A percentile compares a stretch with the other conserved stretches of the same genome.
Conservation (phyloP, 1,140 invertebrate species). For the Belonocnema kinseyi region DNA sequence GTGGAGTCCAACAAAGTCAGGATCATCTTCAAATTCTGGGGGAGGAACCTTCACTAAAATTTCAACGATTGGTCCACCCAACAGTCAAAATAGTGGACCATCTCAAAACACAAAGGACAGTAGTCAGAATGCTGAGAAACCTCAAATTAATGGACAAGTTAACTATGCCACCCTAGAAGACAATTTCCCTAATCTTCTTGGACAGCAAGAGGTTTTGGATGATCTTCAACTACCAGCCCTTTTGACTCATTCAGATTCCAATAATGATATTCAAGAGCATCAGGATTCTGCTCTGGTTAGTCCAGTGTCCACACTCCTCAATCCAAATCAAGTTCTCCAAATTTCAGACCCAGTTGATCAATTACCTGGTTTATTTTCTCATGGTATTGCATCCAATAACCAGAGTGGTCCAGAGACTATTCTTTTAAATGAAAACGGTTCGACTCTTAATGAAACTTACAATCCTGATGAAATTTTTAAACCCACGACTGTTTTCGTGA, state of each 20-base stretch:
- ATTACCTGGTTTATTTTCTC: conserved; percentile 65
- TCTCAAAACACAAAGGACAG: conserved; percentile 44
- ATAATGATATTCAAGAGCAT: conserved; percentile 67
- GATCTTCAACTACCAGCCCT: conserved; percentile 63
- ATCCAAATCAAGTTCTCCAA: conserved; percentile 69
- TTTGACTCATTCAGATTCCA: conserved; percentile 60
- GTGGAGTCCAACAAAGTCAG: conserved; percentile 35
- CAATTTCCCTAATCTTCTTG: conserved; percentile 59
- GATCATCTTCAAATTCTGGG: conserved; percentile 42
- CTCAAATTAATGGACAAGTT: conserved; percentile 52
- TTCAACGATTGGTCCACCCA: conserved; percentile 49
- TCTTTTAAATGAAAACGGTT: conserved; percentile 80
- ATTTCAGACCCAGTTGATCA: conserved; percentile 71
- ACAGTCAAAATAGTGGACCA: conserved; percentile 31
- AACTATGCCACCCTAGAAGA: conserved; percentile 61
- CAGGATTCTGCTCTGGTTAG: conserved; percentile 59
- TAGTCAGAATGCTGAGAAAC: conserved; percentile 59
- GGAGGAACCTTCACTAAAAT: conserved; percentile 54
- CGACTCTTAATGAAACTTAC: conserved; percentile 75
- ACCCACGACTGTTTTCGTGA: conserved; percentile 43
- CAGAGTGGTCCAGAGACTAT: conserved; percentile 81
- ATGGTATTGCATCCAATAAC: conserved; percentile 66
- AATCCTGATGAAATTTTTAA: conserved; percentile 78
- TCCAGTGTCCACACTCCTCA: conserved; percentile 75
- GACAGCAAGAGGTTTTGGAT: conserved; percentile 62